Percentiles rank a stretch among this genome's conserved stretches.
These are phyloP conservation scores for Euproctis similis DNA, from an alignment of 2,888 invertebrate genomes.

Conservation along the genomic window DNA sequence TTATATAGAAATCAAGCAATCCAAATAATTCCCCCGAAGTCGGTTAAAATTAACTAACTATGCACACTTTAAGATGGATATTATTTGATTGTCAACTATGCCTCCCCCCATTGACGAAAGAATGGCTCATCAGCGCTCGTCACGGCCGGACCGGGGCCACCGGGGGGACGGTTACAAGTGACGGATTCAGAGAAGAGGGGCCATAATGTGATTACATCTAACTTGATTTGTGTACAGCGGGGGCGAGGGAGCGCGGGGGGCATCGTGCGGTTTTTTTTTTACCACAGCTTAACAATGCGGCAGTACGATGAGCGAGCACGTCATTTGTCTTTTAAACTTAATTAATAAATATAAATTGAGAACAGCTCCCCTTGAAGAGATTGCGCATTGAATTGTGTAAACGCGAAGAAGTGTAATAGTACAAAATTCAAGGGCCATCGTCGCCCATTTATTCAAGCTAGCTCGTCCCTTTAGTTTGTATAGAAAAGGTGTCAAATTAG, in stretches of 20 bases:
- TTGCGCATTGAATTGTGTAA: too few species aligned
- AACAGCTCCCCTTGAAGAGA: too few species aligned
- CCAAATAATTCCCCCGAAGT: too few species aligned
- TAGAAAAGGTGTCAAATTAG: too few species aligned
- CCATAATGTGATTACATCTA: conserved; percentile 48
- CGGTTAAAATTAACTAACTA: too few species aligned
- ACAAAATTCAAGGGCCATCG: too few species aligned
- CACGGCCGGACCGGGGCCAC: conserved; percentile 1
- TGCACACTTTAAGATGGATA: conserved; percentile 4
- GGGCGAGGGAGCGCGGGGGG: too few species aligned
- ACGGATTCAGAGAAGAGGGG: conserved; percentile 36
- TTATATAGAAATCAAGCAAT: too few species aligned
- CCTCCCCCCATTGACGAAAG: conserved; percentile 32
- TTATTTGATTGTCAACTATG: conserved; percentile 7
- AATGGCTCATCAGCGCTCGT: conserved; percentile 53
- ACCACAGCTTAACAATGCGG: conserved; percentile 8
- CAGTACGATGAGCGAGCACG: conserved; percentile 13
- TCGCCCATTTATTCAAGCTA: too few species aligned
- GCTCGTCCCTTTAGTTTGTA: too few species aligned
- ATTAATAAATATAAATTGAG: conserved; percentile 6
- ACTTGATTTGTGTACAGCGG: conserved; percentile 50
- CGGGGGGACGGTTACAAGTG: conserved; percentile 30
- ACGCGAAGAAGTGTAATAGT: too few species aligned
- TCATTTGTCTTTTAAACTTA: conserved; percentile 3
- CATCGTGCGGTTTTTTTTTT: conserved; percentile 10